A percentile compares a stretch with the other conserved stretches of the same genome.
These are phyloP conservation scores for Ia io DNA, from an alignment of 2,113 vertebrate species.

Conservation along the genomic window DNA sequence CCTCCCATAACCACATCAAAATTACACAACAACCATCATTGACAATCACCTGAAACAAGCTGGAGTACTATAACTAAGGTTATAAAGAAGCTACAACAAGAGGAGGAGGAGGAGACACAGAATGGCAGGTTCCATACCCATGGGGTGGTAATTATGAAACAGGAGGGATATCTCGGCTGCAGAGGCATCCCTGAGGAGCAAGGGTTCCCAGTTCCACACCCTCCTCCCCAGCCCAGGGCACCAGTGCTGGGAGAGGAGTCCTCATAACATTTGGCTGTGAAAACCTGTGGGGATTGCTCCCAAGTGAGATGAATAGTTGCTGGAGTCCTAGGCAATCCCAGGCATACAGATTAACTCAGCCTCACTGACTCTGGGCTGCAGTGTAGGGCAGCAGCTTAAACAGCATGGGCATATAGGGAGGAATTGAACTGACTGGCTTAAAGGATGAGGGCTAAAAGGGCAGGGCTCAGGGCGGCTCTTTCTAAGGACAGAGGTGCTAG, in stretches of 20 bases:
- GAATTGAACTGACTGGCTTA: neutral
- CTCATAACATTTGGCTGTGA: too few species aligned
- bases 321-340: neutral
- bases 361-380: neutral
- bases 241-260: neutral
- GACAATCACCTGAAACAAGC: neutral
- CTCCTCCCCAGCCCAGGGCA: neutral
- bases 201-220: neutral
- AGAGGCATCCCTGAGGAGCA: too few species aligned
- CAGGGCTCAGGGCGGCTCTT: neutral
- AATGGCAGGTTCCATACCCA: neutral
- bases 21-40: neutral
- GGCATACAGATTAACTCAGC: neutral
- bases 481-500: neutral
- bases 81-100: neutral
- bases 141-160: neutral
- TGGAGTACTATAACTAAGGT: neutral
- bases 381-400: neutral
- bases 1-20: neutral
- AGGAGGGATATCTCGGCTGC: neutral
- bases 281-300: neutral
- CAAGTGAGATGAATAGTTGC: neutral
- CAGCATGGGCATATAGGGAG: neutral
- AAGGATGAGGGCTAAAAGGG: neutral
- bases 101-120: neutral